Conservation (phyloP, 2,797 vertebrate species). For the Carduelis carduelis region DNA sequence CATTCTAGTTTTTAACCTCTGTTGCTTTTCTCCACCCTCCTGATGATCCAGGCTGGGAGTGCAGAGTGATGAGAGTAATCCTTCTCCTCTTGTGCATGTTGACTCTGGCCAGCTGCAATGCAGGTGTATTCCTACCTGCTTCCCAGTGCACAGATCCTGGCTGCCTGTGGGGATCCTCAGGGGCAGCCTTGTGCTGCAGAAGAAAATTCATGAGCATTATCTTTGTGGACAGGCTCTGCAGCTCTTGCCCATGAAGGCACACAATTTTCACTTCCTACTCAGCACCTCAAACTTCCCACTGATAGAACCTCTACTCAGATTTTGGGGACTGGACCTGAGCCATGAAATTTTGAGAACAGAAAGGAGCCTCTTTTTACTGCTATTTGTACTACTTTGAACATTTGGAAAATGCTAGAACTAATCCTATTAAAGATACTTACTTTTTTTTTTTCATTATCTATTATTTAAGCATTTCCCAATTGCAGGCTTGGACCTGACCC, state of each 20-base stretch:
- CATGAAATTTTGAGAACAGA: background rate
- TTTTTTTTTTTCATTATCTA: background rate
- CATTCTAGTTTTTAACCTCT: slow-evolving; percentile 21
- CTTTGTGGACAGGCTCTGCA: background rate
- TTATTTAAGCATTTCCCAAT: background rate
- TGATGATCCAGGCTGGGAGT: background rate
- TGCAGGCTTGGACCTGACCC: background rate
- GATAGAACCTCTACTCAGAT: background rate
- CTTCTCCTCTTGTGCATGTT: background rate
- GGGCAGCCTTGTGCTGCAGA: background rate
- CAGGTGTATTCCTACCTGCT: background rate
- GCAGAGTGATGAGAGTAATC: background rate
- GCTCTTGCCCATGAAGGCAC: background rate
- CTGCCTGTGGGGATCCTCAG: background rate
- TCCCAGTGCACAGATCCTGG: background rate
- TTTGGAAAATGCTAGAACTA: background rate
- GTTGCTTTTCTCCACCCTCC: background rate
- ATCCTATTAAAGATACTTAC: background rate
- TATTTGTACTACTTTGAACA: background rate
- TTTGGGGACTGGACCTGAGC: background rate
- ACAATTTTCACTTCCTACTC: background rate
- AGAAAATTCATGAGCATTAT: fast-evolving
- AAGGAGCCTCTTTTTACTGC: background rate
- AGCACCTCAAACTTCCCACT: background rate
- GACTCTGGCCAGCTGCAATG: background rate